These are phyloP conservation scores for Semicossyphus pulcher DNA, from an alignment of 2,113 vertebrate species.

Conservation along the genomic window DNA sequence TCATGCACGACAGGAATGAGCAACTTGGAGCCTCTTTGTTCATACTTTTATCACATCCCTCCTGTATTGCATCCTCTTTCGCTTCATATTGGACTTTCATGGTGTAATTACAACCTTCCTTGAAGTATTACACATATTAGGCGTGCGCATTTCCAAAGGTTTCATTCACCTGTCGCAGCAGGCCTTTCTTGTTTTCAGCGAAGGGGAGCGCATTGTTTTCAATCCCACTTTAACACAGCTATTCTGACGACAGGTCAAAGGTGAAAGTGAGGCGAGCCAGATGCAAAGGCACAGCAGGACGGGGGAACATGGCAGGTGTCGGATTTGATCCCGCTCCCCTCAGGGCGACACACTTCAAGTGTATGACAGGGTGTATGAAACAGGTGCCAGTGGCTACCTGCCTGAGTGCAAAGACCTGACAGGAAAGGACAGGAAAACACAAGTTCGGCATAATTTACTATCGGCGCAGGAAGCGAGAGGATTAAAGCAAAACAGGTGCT, in stretches of 20 bases:
- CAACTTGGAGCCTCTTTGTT: slow-evolving; percentile 7
- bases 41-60: background rate
- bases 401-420: slow-evolving; percentile 41
- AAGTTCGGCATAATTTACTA: background rate
- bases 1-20: background rate
- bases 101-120: background rate
- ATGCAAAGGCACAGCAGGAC: slow-evolving; percentile 49
- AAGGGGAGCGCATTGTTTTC: slow-evolving; percentile 21
- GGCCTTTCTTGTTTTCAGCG: background rate
- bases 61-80: background rate
- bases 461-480: background rate
- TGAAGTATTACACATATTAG: background rate
- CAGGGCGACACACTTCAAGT: slow-evolving; percentile 48
- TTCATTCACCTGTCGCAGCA: background rate
- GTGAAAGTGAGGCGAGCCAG: slow-evolving; percentile 39
- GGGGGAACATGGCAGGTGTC: slow-evolving; percentile 61
- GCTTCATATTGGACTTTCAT: background rate
- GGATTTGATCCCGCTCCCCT: slow-evolving; percentile 51
- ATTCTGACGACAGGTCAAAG: slow-evolving; percentile 43
- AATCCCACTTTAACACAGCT: slow-evolving; percentile 7
- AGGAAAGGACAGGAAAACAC: slow-evolving; percentile 38
- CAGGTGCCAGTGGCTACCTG: slow-evolving; percentile 54
- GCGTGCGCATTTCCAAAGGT: background rate
- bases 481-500: background rate
- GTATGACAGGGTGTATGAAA: slow-evolving; percentile 49